Percentiles rank a stretch among this genome's conserved stretches.
phyloP scores from a whole-genome alignment of 2,113 vertebrate species.

The Arvicanthis niloticus region DNA sequence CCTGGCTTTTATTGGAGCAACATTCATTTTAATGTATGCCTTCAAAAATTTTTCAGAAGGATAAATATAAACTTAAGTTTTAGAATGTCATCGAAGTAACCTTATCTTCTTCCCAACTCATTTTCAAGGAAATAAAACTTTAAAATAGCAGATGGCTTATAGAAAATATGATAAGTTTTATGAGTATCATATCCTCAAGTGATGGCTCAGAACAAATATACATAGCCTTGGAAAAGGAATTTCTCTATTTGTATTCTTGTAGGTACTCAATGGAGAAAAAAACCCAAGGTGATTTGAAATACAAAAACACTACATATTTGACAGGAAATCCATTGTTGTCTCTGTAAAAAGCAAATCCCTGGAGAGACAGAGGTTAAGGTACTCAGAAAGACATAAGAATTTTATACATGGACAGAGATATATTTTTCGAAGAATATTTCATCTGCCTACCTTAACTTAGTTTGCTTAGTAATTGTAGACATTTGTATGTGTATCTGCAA shows the following conservation, averaged over 20 bases:
- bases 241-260: conserved; percentile 33
- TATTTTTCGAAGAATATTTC: conserved; percentile 22
- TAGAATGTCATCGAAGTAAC: conserved; percentile 39
- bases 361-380: neutral
- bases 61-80: conserved; percentile 42
- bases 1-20: conserved; percentile 48
- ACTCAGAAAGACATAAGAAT: conserved; percentile 30
- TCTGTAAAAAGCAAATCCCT: conserved; percentile 19
- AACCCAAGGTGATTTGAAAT: conserved; percentile 1
- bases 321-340: neutral
- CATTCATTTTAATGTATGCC: conserved; percentile 20
- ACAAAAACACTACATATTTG: conserved; percentile 4
- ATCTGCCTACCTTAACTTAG: neutral
- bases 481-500: neutral
- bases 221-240: neutral
- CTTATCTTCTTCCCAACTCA: conserved; percentile 53
- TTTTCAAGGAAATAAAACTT: conserved; percentile 62
- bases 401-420: neutral
- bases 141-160: conserved; percentile 25
- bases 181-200: neutral
- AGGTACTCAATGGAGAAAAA: neutral
- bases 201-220: neutral
- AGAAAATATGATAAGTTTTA: conserved; percentile 51
- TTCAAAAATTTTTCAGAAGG: conserved; percentile 62
- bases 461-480: conserved; percentile 34